Conservation (phyloP, 1,140 invertebrate genomes). For the Ectropis grisescens region DNA sequence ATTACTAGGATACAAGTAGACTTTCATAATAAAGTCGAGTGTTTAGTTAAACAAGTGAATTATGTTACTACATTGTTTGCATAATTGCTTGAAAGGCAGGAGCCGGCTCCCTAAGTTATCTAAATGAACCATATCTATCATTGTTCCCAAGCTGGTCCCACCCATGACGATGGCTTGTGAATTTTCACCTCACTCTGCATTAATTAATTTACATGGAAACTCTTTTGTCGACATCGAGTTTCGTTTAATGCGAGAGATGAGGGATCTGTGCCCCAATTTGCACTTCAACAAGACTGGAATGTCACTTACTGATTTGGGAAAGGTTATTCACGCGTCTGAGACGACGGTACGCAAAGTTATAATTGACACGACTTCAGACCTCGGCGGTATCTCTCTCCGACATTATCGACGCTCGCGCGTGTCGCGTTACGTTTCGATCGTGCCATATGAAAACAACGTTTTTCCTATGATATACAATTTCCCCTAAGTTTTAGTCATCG, state of each 20-base stretch:
- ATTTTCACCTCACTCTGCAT: constrained; percentile 32
- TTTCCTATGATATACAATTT: constrained; percentile 52
- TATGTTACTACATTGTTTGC: constrained; percentile 25
- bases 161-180: constrained; percentile 64
- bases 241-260: constrained; percentile 10
- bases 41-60: not conserved
- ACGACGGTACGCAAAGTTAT: constrained; percentile 17
- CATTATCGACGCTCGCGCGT: too few species aligned
- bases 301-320: constrained; percentile 59
- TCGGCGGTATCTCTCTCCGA: too few species aligned
- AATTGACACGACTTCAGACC: constrained; percentile 12
- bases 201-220: constrained; percentile 9
- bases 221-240: too few species aligned
- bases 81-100: constrained; percentile 36
- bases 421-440: constrained; percentile 8
- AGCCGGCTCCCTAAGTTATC: constrained; percentile 46
- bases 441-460: constrained; percentile 34
- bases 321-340: constrained; percentile 26
- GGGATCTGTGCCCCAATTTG: constrained; percentile 27
- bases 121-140: constrained; percentile 64
- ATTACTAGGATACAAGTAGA: too few species aligned
- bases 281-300: constrained; percentile 67
- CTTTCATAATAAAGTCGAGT: too few species aligned
- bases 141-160: constrained; percentile 66
- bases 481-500: constrained; percentile 60